Evolutionary conservation across 2,113 vertebrate genomes (phyloP).

Genomic region (Boulengerochromis microlepis): DNA sequence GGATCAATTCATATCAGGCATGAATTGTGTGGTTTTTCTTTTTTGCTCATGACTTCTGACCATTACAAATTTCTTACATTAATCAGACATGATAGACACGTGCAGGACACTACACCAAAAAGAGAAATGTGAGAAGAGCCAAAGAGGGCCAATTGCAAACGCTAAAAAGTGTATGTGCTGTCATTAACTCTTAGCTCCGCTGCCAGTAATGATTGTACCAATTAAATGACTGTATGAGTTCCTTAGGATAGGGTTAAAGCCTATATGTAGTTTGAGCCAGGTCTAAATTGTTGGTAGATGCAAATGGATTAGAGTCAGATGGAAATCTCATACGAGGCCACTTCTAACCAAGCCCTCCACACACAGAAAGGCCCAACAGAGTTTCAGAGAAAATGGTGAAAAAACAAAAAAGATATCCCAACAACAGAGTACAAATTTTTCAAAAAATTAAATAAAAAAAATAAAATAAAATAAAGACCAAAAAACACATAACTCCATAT

Average conservation of each 20-base stretch:
- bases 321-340: constrained; percentile 39
- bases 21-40: constrained; percentile 43
- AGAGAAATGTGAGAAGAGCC: constrained; percentile 33
- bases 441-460: not conserved
- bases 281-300: constrained; percentile 24
- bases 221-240: not conserved
- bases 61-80: constrained; percentile 44
- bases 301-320: constrained; percentile 36
- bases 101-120: constrained; percentile 76
- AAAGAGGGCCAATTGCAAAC: constrained; percentile 21
- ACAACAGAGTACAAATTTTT: constrained; percentile 17
- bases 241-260: not conserved
- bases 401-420: constrained; percentile 35
- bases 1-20: constrained; percentile 83
- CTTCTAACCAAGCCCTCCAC: constrained; percentile 61
- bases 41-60: constrained; percentile 44
- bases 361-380: constrained; percentile 35
- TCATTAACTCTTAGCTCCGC: not conserved
- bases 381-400: constrained; percentile 43
- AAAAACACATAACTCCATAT: constrained; percentile 35
- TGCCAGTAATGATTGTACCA: not conserved
- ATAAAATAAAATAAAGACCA: not conserved
- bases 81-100: constrained; percentile 65
- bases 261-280: constrained; percentile 5
- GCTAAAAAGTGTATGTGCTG: not conserved